Percentiles rank a stretch among this genome's conserved stretches.
phyloP scores from a whole-genome alignment of 2,888 invertebrate genomes.

The Phalera bucephala region DNA sequence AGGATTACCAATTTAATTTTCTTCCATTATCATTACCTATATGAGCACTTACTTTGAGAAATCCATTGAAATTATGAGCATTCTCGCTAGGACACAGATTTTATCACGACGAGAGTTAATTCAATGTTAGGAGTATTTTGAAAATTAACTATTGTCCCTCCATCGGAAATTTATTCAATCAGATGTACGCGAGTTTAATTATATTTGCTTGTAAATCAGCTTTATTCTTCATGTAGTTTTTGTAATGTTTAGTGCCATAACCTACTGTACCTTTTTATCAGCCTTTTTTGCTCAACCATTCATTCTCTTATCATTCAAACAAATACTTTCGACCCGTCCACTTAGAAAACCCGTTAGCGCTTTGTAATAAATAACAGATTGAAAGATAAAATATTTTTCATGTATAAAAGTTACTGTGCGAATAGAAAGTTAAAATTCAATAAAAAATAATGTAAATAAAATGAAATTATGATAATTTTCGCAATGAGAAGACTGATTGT shows the following conservation, averaged over 20 bases:
- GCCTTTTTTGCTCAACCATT: slow-evolving; percentile 57
- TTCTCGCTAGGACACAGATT: too few relatives aligned
- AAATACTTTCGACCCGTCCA: slow-evolving; percentile 60
- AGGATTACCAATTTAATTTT: not conserved
- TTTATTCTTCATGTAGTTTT: slow-evolving; percentile 34
- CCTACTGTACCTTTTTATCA: slow-evolving; percentile 42
- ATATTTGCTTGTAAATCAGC: slow-evolving; percentile 22
- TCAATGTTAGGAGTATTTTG: too few relatives aligned
- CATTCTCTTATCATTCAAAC: slow-evolving; percentile 27
- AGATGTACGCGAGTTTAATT: not conserved
- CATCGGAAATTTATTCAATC: too few relatives aligned
- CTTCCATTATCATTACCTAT: too few relatives aligned
- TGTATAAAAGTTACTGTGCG: slow-evolving; percentile 45
- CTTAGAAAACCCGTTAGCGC: slow-evolving; percentile 48
- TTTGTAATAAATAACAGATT: slow-evolving; percentile 40
- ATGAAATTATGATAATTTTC: slow-evolving; percentile 72
- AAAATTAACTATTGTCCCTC: too few relatives aligned
- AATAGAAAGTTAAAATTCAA: slow-evolving; percentile 45
- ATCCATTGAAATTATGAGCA: too few relatives aligned
- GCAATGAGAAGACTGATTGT: slow-evolving; percentile 82
- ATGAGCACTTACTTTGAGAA: too few relatives aligned
- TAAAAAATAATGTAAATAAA: slow-evolving; percentile 56
- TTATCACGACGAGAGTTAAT: too few relatives aligned
- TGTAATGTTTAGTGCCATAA: slow-evolving; percentile 65
- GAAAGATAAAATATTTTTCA: slow-evolving; percentile 35